These are phyloP conservation scores for Grammomys surdaster DNA, from an alignment of 2,113 vertebrate genomes.

Conservation along the genomic window DNA sequence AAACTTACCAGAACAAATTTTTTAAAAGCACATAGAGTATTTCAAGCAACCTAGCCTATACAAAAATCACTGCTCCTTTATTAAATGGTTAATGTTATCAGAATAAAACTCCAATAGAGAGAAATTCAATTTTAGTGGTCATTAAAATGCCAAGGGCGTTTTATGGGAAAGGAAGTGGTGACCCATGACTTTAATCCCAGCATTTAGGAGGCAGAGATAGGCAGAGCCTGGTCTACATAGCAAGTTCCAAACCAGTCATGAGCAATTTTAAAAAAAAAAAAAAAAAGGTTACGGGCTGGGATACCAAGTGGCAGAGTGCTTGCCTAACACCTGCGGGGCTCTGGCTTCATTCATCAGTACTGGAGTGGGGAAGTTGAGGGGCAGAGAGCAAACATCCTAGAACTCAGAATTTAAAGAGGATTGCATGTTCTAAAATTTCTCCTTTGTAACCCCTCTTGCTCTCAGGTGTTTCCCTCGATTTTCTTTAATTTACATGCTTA, in stretches of 20 bases:
- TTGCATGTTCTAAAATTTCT: neutral
- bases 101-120: constrained; percentile 7
- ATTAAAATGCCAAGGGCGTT: neutral
- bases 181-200: neutral
- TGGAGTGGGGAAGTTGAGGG: neutral
- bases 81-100: constrained; percentile 19
- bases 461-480: neutral
- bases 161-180: neutral
- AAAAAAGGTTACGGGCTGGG: neutral
- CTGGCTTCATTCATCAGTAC: neutral
- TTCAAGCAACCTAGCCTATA: neutral
- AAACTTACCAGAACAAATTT: neutral
- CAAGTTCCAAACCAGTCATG: neutral
- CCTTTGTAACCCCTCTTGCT: neutral
- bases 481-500: neutral
- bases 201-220: neutral
- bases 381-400: neutral
- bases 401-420: neutral
- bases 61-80: neutral
- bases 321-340: neutral
- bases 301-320: neutral
- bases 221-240: neutral
- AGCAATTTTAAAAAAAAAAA: neutral
- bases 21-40: neutral
- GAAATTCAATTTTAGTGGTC: neutral